Percentiles rank a stretch among this genome's conserved stretches.
Evolutionary conservation across 2,113 vertebrate species (phyloP).

Genomic region (Paradoxurus hermaphroditus): DNA sequence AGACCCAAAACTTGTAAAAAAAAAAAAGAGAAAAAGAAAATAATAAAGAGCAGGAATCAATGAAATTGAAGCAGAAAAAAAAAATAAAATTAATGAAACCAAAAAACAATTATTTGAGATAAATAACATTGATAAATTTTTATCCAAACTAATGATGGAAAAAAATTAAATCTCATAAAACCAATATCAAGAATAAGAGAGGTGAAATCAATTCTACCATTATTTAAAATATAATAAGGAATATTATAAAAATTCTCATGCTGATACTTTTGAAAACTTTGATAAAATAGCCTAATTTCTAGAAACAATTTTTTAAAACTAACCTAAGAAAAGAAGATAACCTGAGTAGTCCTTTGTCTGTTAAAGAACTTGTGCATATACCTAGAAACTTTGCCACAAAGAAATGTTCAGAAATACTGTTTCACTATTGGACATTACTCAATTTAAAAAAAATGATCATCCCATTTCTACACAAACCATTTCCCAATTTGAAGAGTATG

Average conservation of each 20-base stretch:
- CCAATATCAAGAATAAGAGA: not conserved
- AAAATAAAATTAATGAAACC: not conserved
- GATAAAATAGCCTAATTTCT: not conserved
- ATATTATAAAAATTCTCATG: not conserved
- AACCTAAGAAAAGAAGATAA: not conserved
- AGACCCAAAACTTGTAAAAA: not conserved
- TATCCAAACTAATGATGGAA: not conserved
- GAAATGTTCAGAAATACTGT: not conserved
- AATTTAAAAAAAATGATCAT: not conserved
- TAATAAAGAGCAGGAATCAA: not conserved
- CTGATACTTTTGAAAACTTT: not conserved
- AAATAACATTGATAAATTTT: not conserved
- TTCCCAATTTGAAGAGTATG: not conserved
- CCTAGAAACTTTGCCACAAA: not conserved
- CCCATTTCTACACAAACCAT: not conserved
- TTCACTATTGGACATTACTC: not conserved
- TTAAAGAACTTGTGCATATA: not conserved
- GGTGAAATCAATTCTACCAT: not conserved
- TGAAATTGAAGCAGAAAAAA: not conserved
- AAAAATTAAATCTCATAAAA: not conserved
- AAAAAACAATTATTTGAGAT: not conserved
- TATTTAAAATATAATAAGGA: not conserved
- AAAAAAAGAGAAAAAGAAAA: not conserved
- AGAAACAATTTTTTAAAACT: not conserved
- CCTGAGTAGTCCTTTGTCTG: not conserved